Conservation (phyloP, 1,140 invertebrate genomes). For the Ptiloglossa arizonensis region DNA sequence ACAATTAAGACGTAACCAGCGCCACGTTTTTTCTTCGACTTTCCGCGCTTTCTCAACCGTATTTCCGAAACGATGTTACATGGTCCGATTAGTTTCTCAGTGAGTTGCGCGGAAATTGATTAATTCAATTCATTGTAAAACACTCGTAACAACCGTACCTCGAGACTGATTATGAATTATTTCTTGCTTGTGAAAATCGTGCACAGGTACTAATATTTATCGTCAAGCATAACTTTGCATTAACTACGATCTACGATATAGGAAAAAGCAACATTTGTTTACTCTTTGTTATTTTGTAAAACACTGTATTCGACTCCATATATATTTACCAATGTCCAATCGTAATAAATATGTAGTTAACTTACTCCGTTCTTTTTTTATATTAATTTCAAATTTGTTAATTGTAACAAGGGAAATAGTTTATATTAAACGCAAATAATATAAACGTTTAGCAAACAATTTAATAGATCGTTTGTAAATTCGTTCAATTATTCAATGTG, state of each 20-base stretch:
- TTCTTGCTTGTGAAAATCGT: conserved; percentile 9
- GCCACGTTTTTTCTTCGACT: conserved; percentile 1
- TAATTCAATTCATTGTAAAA: neutral
- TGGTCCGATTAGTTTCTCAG: conserved; percentile 18
- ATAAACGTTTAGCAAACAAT: too few species aligned
- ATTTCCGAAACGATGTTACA: conserved; percentile 21
- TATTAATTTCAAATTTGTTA: conserved; percentile 4
- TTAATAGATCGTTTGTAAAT: too few species aligned
- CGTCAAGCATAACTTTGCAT: conserved; percentile 12
- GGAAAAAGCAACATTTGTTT: conserved; percentile 29
- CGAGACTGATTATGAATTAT: neutral
- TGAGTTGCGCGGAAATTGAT: neutral
- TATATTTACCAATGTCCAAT: neutral
- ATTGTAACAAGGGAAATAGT: too few species aligned
- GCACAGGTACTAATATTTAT: conserved; percentile 11
- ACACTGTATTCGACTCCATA: neutral
- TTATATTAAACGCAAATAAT: too few species aligned
- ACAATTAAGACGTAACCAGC: conserved; percentile 57
- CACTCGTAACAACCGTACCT: neutral
- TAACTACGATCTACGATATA: conserved; percentile 4
- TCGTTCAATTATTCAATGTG: too few species aligned
- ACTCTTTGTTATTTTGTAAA: conserved; percentile 37
- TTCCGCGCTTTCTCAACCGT: conserved; percentile 4
- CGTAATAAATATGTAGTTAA: neutral
- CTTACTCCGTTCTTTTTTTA: neutral